Evolutionary conservation across 2,113 vertebrate species (phyloP).

Genomic region (Apteryx owenii): DNA sequence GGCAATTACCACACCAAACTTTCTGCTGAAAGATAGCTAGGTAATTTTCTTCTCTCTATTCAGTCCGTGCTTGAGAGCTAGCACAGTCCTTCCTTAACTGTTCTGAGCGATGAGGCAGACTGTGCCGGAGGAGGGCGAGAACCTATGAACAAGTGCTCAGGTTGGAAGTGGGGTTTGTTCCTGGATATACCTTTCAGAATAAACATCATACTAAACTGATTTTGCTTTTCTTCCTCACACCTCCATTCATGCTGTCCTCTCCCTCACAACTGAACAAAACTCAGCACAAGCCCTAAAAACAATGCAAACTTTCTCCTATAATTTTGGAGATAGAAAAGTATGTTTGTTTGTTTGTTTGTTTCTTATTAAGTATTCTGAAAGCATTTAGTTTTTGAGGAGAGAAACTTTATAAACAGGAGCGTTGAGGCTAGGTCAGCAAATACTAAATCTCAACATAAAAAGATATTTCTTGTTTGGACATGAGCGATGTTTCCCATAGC

Average conservation of each 20-base stretch:
- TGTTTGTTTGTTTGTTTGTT: neutral
- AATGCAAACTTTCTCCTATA: neutral
- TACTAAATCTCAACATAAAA: neutral
- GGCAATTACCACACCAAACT: slow-evolving; percentile 25
- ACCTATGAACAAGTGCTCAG: neutral
- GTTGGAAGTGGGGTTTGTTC: neutral
- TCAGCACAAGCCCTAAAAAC: neutral
- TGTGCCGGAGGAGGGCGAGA: neutral
- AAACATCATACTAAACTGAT: neutral
- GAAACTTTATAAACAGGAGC: neutral
- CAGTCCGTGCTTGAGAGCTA: neutral
- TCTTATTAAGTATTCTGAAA: slow-evolving; percentile 3
- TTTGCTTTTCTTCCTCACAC: neutral
- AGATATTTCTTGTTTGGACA: neutral
- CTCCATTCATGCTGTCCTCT: neutral
- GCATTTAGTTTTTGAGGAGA: neutral
- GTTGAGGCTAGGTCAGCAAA: neutral
- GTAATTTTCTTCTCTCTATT: slow-evolving; percentile 17
- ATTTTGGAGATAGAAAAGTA: neutral
- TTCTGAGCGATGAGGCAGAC: neutral
- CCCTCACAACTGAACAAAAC: neutral
- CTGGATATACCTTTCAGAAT: neutral
- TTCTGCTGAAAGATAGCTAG: neutral
- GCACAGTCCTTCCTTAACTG: neutral
- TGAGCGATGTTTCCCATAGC: neutral